phyloP scores from a whole-genome alignment of 2,113 vertebrate genomes.

The Sinosuthora webbiana region DNA sequence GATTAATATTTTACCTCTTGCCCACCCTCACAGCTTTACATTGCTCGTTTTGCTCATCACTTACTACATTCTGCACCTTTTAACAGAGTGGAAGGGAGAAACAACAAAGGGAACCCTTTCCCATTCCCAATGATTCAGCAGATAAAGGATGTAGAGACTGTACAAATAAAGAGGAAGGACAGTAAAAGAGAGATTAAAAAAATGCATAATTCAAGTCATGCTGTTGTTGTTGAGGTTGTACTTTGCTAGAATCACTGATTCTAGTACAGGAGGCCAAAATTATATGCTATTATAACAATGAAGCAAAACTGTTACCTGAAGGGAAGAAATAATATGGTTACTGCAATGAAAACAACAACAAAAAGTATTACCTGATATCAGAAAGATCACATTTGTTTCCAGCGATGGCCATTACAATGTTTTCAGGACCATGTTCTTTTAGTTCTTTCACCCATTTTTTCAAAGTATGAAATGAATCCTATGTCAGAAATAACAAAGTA shows the following conservation, averaged over 20 bases:
- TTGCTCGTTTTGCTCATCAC: not conserved
- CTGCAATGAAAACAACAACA: not conserved
- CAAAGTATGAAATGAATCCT: slow-evolving; percentile 98
- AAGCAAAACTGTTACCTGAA: not conserved
- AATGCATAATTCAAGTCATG: not conserved
- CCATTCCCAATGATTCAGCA: not conserved
- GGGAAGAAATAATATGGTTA: not conserved
- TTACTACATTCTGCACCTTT: not conserved
- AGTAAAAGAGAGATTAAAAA: not conserved
- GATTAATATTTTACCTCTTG: not conserved
- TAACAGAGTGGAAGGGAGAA: not conserved
- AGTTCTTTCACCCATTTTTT: slow-evolving; percentile 99
- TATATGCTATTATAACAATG: not conserved
- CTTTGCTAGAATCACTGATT: not conserved
- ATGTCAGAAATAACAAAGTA: slow-evolving; percentile 31
- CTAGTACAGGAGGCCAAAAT: not conserved
- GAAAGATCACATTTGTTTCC: slow-evolving; percentile 98
- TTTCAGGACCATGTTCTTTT: slow-evolving; percentile 95
- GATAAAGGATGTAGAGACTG: not conserved
- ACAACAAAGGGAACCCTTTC: not conserved
- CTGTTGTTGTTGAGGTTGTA: not conserved
- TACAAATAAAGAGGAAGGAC: not conserved
- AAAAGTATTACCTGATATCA: slow-evolving; percentile 86
- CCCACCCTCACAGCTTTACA: not conserved
- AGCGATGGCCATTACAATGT: slow-evolving; percentile 96